phyloP scores from a whole-genome alignment of 2,113 vertebrate genomes.

The Nematolebias whitei region DNA sequence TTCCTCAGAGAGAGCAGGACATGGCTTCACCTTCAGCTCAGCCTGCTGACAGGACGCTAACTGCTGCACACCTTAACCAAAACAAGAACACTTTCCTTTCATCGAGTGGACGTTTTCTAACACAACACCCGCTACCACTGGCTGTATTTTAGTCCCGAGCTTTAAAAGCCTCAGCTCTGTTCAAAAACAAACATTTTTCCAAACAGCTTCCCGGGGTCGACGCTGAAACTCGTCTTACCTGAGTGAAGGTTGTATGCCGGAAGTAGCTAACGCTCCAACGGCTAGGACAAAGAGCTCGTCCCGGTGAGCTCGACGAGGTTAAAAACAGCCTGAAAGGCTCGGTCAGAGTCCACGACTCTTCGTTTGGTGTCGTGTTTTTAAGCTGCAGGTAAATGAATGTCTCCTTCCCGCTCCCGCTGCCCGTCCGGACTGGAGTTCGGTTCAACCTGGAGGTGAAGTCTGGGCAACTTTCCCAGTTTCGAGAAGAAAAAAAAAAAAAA shows the following conservation, averaged over 20 bases:
- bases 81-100: slow-evolving; percentile 16
- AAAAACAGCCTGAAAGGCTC: background rate
- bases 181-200: background rate
- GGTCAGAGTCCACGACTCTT: background rate
- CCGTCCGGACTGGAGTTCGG: slow-evolving; percentile 48
- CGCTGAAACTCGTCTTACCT: slow-evolving; percentile 81
- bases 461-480: slow-evolving; percentile 68
- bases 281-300: slow-evolving; percentile 58
- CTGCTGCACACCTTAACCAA: slow-evolving; percentile 49
- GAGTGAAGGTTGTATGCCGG: slow-evolving; percentile 70
- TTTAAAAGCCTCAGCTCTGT: rapidly evolving
- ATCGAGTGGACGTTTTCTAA: background rate
- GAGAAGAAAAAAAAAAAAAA: slow-evolving; percentile 37
- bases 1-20: background rate
- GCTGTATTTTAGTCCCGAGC: background rate
- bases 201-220: slow-evolving; percentile 4
- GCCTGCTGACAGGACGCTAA: slow-evolving; percentile 5
- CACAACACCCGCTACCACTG: background rate
- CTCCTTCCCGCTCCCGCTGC: background rate
- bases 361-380: background rate
- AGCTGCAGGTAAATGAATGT: background rate
- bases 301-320: slow-evolving; percentile 1
- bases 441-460: slow-evolving; percentile 30
- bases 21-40: slow-evolving; percentile 46
- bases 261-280: slow-evolving; percentile 68